Evolutionary conservation across 2,888 invertebrate species (phyloP).

Genomic region (Hedya salicella): DNA sequence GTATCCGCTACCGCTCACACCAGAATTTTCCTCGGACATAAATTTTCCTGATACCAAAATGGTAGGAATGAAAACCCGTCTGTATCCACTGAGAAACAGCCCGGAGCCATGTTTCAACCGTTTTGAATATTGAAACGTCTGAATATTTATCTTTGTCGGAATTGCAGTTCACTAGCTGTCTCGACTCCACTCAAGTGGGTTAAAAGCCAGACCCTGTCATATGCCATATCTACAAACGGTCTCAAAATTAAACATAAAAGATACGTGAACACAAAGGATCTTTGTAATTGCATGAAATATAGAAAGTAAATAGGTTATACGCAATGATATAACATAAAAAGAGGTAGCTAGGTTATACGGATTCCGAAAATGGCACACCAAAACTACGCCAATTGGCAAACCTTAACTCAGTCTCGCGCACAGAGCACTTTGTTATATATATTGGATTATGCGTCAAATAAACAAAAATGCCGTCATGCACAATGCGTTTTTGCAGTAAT

Average conservation of each 20-base stretch:
- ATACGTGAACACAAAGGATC: not conserved
- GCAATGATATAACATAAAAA: no score
- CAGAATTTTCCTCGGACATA: not conserved
- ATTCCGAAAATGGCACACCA: no score
- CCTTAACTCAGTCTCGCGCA: no score
- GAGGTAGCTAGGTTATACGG: no score
- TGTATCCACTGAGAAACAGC: not conserved
- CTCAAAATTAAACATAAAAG: not conserved
- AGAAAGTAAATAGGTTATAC: no score
- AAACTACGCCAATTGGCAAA: no score
- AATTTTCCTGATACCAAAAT: slow-evolving; percentile 2
- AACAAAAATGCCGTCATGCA: no score
- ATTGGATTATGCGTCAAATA: no score
- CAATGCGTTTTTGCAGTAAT: no score
- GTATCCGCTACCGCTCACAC: slow-evolving; percentile 3
- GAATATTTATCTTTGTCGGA: not conserved
- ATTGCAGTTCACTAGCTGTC: not conserved
- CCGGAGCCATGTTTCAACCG: not conserved
- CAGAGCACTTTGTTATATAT: no score
- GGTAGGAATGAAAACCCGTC: not conserved
- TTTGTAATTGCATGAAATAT: no score
- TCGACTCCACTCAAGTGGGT: not conserved
- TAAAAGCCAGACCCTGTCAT: not conserved
- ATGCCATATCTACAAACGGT: not conserved
- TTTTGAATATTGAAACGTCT: slow-evolving; percentile 11